phyloP scores from a whole-genome alignment of 2,113 vertebrate genomes.

The Pandion haliaetus region DNA sequence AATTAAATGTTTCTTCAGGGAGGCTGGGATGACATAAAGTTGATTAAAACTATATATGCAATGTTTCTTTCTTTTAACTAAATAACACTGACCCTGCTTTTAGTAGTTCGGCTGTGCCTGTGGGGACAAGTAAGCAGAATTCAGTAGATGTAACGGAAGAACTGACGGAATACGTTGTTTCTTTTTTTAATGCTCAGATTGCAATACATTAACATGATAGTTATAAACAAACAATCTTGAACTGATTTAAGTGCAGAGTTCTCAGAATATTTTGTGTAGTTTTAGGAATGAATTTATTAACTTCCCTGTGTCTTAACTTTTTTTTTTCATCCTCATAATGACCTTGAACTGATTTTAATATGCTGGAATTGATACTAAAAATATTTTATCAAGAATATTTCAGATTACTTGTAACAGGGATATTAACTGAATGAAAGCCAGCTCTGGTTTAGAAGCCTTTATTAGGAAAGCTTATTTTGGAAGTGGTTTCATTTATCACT shows the following conservation, averaged over 20 bases:
- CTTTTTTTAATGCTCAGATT: neutral
- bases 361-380: slow-evolving; percentile 24
- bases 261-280: neutral
- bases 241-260: neutral
- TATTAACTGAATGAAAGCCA: slow-evolving; percentile 56
- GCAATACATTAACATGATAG: neutral
- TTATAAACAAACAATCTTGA: neutral
- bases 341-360: slow-evolving; percentile 52
- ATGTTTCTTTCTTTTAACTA: neutral
- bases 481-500: slow-evolving; percentile 61
- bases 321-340: slow-evolving; percentile 16
- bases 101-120: neutral
- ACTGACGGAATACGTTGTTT: neutral
- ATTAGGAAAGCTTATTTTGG: slow-evolving; percentile 68
- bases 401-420: slow-evolving; percentile 57
- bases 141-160: neutral
- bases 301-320: neutral
- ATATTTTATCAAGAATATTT: slow-evolving; percentile 73
- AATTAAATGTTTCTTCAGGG: neutral
- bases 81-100: neutral
- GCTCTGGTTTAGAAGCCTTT: slow-evolving; percentile 47
- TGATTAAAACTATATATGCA: neutral
- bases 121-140: neutral
- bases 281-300: neutral
- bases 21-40: neutral